Percentiles rank a stretch among this genome's conserved stretches.
Evolutionary conservation across 2,888 invertebrate genomes (phyloP).

Genomic region (Plebejus argus): DNA sequence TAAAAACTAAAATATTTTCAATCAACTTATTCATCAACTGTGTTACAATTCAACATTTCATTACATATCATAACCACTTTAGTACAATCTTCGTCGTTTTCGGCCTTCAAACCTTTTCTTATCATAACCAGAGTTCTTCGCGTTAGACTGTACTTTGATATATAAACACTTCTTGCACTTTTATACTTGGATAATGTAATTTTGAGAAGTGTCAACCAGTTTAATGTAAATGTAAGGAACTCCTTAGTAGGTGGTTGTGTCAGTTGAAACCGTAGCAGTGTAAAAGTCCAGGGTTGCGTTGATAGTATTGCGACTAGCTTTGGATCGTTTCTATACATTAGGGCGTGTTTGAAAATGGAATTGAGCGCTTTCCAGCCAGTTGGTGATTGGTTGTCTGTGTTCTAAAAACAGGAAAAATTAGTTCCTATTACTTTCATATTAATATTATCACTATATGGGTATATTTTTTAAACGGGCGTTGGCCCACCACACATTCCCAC

Average conservation of each 20-base stretch:
- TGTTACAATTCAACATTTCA: constrained; percentile 51
- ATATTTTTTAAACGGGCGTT: too few relatives aligned
- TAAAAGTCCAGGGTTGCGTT: constrained; percentile 71
- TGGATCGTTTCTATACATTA: constrained; percentile 60
- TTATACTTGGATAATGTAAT: constrained; percentile 59
- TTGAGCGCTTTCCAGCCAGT: constrained; percentile 69
- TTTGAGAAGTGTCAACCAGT: constrained; percentile 64
- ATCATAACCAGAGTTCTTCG: constrained; percentile 58
- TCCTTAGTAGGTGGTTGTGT: constrained; percentile 60
- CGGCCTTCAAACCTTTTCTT: constrained; percentile 56
- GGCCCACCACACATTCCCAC: too few relatives aligned
- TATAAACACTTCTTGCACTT: constrained; percentile 50
- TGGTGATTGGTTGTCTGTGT: constrained; percentile 60
- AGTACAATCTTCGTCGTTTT: constrained; percentile 51
- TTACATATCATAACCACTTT: constrained; percentile 54
- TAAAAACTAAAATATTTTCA: background rate
- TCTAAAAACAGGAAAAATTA: constrained; percentile 47
- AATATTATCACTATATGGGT: too few relatives aligned
- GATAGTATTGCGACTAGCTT: constrained; percentile 61
- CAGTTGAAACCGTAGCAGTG: constrained; percentile 67
- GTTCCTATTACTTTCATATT: too few relatives aligned
- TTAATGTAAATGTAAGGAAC: constrained; percentile 61
- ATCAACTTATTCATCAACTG: background rate
- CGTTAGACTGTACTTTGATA: constrained; percentile 60
- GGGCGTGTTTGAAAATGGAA: constrained; percentile 67